Evolutionary conservation across 1,140 invertebrate genomes (phyloP), one percentile per base, ranked within the genome.

Genomic region (Drosophila busckii): DNA sequence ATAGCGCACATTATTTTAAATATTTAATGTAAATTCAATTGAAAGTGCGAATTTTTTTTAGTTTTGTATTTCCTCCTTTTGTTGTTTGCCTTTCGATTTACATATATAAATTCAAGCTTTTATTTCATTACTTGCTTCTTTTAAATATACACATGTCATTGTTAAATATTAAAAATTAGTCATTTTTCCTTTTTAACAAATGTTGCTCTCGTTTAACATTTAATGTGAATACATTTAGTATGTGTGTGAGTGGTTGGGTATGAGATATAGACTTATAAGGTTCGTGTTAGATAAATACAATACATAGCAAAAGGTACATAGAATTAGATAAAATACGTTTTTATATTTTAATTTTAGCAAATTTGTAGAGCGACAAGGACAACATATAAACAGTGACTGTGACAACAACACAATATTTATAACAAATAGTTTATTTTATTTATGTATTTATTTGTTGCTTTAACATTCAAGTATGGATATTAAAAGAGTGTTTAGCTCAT

Each of bases 341-440:
- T 42, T 35, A 12, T 34, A 2, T 10, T 45, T 26, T 9, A 4
- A 5, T 44, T 54, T 28, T 49, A 46, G 19, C 20, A 22, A 49
- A 67, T 61, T 44, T n/a, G 9, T 41, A 31, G 26, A 35, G 44
- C 37, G 49, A 55, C 48, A 46, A 45, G 60, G 69, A 70, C 38
- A 71, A 71, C 61, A 70, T 44, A 65, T 65, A 32, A 53, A 70
- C 52, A 66, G 63, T 66, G 59, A 66, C 59, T 42, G 25, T 29
- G 37, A 78, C 63, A 78, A 59, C 63, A 78, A 78, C 67, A 71
- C 68, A 80, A 71, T 59, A 68, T 71, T n/a, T n/a, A n/a, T n/a
- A 78, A 71, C 63, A 78, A 44, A 65, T 41, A 65, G 59, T 67
- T 70, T 40, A 46, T 13, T 17, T 31, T 28, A 0, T 16, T 25